Percentiles rank a stretch among this genome's conserved stretches.
Evolutionary conservation across 2,888 invertebrate genomes (phyloP).

Genomic region (Lasioglossum lativentre): DNA sequence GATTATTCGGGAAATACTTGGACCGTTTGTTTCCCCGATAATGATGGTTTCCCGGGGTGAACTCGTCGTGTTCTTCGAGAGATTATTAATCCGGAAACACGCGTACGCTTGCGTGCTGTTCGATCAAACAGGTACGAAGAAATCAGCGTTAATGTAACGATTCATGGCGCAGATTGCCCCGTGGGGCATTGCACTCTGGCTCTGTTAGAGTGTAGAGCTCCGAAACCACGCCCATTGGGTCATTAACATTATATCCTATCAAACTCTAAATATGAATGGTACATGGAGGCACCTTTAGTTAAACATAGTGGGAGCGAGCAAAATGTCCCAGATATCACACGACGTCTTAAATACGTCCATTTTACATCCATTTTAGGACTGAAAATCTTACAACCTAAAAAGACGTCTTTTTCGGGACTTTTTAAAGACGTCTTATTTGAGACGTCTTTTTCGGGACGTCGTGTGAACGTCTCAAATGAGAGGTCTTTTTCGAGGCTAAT

Average conservation of each 20-base stretch:
- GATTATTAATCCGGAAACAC: not conserved
- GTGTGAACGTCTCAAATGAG: too few relatives aligned
- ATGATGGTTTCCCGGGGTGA: not conserved
- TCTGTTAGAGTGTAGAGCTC: too few relatives aligned
- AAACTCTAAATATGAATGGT: not conserved
- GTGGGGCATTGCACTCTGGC: not conserved
- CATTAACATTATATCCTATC: not conserved
- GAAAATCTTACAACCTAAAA: too few relatives aligned
- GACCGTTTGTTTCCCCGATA: not conserved
- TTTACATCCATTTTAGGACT: too few relatives aligned
- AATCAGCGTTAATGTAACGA: not conserved
- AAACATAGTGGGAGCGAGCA: too few relatives aligned
- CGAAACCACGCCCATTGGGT: not conserved
- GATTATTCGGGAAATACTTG: conserved; percentile 24
- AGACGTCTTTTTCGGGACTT: too few relatives aligned
- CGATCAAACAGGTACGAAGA: not conserved
- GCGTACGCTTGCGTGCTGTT: not conserved
- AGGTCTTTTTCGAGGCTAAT: too few relatives aligned
- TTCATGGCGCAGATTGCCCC: not conserved
- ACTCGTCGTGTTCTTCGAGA: not conserved
- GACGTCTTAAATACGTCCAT: too few relatives aligned
- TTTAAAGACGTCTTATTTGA: too few relatives aligned
- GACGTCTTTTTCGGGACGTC: too few relatives aligned
- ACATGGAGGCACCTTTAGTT: not conserved
- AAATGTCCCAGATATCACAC: too few relatives aligned